Evolutionary conservation across 2,113 vertebrate species (phyloP).

Genomic region (Morone chrysops): DNA sequence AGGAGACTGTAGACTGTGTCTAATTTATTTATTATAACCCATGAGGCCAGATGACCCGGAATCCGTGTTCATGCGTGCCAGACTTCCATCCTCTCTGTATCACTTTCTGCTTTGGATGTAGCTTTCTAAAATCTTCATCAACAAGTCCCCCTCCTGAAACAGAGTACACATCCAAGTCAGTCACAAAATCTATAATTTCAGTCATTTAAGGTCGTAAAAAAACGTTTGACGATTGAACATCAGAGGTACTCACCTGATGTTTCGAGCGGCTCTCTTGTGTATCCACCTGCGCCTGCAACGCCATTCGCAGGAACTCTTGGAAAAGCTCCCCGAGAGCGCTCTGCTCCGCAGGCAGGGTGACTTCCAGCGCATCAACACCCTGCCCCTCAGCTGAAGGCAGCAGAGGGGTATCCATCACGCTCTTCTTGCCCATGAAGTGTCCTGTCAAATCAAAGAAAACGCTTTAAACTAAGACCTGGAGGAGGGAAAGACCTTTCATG

Average conservation of each 20-base stretch:
- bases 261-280: conserved; percentile 68
- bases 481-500: neutral
- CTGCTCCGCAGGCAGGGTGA: conserved; percentile 71
- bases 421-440: conserved; percentile 99
- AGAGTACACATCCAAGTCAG: neutral
- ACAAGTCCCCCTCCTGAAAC: conserved; percentile 84
- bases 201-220: neutral
- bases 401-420: conserved; percentile 77
- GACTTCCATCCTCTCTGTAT: conserved; percentile 25
- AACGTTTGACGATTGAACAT: neutral
- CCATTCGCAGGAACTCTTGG: conserved; percentile 85
- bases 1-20: conserved; percentile 42
- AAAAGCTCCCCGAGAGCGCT: conserved; percentile 81
- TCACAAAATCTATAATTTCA: no score
- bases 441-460: conserved; percentile 73
- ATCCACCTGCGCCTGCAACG: conserved; percentile 84
- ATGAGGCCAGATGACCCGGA: conserved; percentile 36
- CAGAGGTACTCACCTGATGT: conserved; percentile 81
- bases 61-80: conserved; percentile 47
- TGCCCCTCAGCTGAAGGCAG: conserved; percentile 70
- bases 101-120: conserved; percentile 85
- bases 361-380: conserved; percentile 40
- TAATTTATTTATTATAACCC: conserved; percentile 42
- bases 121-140: conserved; percentile 88
- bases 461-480: neutral